phyloP scores from a whole-genome alignment of 2,113 vertebrate genomes.

The Empidonax alnorum region DNA sequence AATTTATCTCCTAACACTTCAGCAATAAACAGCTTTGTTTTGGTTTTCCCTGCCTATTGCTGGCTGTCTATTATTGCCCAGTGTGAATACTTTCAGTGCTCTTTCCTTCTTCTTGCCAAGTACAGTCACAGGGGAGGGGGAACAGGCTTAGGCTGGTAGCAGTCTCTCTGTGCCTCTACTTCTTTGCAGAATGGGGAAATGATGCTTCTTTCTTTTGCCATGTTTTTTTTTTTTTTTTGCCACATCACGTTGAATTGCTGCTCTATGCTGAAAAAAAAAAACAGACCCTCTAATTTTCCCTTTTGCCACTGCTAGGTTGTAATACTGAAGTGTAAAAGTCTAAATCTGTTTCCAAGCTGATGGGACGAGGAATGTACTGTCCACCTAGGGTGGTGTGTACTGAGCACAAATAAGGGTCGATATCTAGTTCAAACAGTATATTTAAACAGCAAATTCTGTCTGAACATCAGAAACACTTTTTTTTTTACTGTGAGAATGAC shows the following conservation, averaged over 20 bases:
- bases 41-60: not conserved
- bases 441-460: not conserved
- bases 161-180: not conserved
- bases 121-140: not conserved
- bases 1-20: not conserved
- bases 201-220: not conserved
- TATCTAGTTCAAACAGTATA: not conserved
- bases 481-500: not conserved
- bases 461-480: not conserved
- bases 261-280: not conserved
- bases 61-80: slow-evolving; percentile 5
- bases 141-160: not conserved
- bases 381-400: not conserved
- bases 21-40: slow-evolving; percentile 21
- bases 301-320: not conserved
- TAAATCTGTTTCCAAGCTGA: not conserved
- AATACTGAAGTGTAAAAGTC: not conserved
- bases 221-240: not conserved
- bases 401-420: not conserved
- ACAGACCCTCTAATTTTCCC: not conserved
- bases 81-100: not conserved
- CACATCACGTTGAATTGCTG: not conserved
- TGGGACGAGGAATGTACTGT: not conserved
- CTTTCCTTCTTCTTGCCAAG: slow-evolving; percentile 2
- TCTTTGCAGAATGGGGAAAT: not conserved